Conservation (phyloP, 2,113 vertebrate species). For the Sclerurus mexicanus region DNA sequence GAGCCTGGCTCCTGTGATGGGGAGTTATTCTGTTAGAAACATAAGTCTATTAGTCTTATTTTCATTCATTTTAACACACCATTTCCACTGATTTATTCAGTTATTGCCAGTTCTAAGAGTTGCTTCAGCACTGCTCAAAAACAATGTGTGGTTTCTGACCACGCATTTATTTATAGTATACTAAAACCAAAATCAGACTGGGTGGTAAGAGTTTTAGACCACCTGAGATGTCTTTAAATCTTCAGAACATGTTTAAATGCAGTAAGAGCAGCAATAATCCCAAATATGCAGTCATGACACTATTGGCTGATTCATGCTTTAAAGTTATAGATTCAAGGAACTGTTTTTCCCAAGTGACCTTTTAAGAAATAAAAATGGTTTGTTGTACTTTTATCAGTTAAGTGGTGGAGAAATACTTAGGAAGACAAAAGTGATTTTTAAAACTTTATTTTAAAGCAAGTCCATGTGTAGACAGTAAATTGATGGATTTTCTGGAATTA, state of each 20-base stretch:
- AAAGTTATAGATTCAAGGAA: neutral
- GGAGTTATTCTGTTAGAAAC: neutral
- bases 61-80: conserved; percentile 37
- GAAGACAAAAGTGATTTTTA: neutral
- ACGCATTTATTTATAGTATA: conserved; percentile 21
- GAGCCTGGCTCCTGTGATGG: neutral
- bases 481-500: neutral
- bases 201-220: conserved; percentile 34
- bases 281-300: neutral
- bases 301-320: neutral
- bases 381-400: neutral
- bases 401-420: neutral
- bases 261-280: neutral
- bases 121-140: neutral
- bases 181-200: conserved; percentile 29
- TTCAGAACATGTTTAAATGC: conserved; percentile 11
- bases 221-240: conserved; percentile 50
- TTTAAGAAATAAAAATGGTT: neutral
- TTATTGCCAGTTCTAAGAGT: neutral
- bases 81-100: neutral
- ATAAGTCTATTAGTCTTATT: neutral
- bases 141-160: conserved; percentile 16
- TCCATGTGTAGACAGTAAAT: neutral
- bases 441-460: neutral
- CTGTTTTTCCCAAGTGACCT: neutral